Evolutionary conservation across 2,888 invertebrate genomes (phyloP).

Genomic region (Orthosia cruda): DNA sequence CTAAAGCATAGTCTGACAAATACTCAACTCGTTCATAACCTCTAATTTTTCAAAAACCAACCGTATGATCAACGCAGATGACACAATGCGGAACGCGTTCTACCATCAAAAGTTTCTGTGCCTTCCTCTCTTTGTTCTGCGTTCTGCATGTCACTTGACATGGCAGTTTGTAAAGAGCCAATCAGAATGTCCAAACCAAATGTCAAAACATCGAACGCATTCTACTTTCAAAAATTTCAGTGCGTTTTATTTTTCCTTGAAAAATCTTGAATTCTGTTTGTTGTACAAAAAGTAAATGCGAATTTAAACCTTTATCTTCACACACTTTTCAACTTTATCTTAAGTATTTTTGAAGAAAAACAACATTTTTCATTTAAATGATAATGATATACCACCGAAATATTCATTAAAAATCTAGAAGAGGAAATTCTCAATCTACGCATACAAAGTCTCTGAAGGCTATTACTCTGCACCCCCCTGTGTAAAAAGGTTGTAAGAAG

Average conservation of each 20-base stretch:
- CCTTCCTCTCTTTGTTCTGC: background rate
- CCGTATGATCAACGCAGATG: background rate
- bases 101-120: background rate
- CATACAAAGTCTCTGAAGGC: constrained; percentile 82
- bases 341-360: constrained; percentile 39
- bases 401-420: constrained; percentile 74
- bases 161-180: accelerated
- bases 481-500: constrained; percentile 92
- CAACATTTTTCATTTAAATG: constrained; percentile 69
- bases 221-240: background rate
- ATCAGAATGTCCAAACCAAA: background rate
- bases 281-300: background rate
- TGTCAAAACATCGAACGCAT: background rate
- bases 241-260: background rate
- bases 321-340: constrained; percentile 16
- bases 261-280: background rate
- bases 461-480: constrained; percentile 88
- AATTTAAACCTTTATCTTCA: constrained; percentile 37
- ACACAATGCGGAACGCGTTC: too few species aligned
- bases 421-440: constrained; percentile 74
- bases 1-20: too few species aligned
- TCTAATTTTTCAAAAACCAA: too few species aligned
- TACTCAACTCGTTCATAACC: too few species aligned
- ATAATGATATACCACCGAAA: constrained; percentile 69
- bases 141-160: background rate